Evolutionary conservation across 2,113 vertebrate species (phyloP).

Genomic region (Dascyllus trimaculatus): DNA sequence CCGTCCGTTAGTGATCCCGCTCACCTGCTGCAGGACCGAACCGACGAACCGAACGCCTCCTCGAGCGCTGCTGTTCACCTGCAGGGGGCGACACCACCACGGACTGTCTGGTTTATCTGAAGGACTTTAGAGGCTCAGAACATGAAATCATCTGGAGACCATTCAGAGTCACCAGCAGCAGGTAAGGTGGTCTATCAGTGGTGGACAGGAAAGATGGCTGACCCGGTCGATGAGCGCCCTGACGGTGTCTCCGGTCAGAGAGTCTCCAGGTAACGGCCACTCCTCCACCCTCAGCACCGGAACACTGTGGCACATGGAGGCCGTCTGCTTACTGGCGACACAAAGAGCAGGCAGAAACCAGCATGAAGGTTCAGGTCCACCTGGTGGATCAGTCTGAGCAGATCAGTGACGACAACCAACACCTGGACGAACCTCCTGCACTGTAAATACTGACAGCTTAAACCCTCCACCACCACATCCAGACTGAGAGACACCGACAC

Average conservation of each 20-base stretch:
- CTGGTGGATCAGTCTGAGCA: too few relatives aligned
- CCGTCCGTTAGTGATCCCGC: constrained; percentile 71
- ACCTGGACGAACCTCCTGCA: too few relatives aligned
- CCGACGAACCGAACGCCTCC: constrained; percentile 93
- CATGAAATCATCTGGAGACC: too few relatives aligned
- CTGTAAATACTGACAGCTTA: too few relatives aligned
- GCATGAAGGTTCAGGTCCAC: too few relatives aligned
- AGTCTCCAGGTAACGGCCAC: constrained; percentile 90
- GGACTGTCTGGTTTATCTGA: too few relatives aligned
- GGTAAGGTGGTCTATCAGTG: not conserved
- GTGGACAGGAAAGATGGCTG: constrained; percentile 39
- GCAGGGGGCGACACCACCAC: not conserved
- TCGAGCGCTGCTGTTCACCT: constrained; percentile 92
- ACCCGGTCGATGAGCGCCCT: constrained; percentile 94
- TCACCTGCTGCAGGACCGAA: constrained; percentile 89
- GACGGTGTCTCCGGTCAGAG: constrained; percentile 88
- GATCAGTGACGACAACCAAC: too few relatives aligned
- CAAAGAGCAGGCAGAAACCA: not conserved
- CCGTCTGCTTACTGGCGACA: constrained; percentile 81
- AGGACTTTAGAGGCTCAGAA: too few relatives aligned
- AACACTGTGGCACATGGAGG: constrained; percentile 86
- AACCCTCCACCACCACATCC: too few relatives aligned
- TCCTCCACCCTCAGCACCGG: constrained; percentile 94
- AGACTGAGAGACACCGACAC: too few relatives aligned
- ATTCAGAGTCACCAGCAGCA: too few relatives aligned